These are phyloP conservation scores for Linepithema humile DNA, from an alignment of 1,140 invertebrate species.

Conservation along the genomic window DNA sequence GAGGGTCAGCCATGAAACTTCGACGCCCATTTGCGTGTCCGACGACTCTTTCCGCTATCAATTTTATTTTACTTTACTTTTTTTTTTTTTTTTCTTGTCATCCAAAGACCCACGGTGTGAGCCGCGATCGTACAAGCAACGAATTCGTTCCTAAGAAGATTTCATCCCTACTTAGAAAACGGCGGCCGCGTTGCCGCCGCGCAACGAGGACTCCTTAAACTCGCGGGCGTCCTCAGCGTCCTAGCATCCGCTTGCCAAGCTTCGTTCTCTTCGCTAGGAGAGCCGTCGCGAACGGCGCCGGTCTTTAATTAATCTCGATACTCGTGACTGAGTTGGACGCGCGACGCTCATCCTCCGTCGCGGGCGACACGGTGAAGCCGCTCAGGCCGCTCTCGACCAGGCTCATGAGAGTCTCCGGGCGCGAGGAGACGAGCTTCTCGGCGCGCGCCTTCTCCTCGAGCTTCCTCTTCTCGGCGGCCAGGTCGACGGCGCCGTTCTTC, in stretches of 20 bases:
- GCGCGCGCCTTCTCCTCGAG: slow-evolving; percentile 62
- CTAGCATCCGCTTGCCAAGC: slow-evolving; percentile 6
- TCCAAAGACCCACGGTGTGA: neutral
- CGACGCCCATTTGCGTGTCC: neutral
- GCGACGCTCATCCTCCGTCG: slow-evolving; percentile 55
- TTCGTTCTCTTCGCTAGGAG: slow-evolving; percentile 8
- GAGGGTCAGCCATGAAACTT: neutral
- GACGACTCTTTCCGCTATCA: neutral
- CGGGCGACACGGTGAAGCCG: slow-evolving; percentile 68
- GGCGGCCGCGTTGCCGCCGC: neutral
- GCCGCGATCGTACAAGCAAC: slow-evolving; percentile 27
- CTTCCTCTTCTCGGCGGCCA: slow-evolving; percentile 40
- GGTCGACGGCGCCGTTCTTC: slow-evolving; percentile 47
- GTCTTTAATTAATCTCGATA: slow-evolving; percentile 70
- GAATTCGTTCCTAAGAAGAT: slow-evolving; percentile 13
- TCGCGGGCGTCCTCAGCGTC: neutral
- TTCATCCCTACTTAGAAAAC: slow-evolving; percentile 19
- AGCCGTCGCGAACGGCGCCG: slow-evolving; percentile 5
- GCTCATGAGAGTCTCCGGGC: slow-evolving; percentile 69
- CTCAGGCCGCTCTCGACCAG: slow-evolving; percentile 73
- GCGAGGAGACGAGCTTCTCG: slow-evolving; percentile 56
- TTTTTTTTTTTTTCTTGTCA: no score
- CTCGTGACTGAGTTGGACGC: slow-evolving; percentile 67
- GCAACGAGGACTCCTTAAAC: neutral
- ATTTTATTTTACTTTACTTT: no score